These are phyloP conservation scores for Lanistes nyassanus DNA, from an alignment of 1,140 invertebrate species.

Conservation along the genomic window DNA sequence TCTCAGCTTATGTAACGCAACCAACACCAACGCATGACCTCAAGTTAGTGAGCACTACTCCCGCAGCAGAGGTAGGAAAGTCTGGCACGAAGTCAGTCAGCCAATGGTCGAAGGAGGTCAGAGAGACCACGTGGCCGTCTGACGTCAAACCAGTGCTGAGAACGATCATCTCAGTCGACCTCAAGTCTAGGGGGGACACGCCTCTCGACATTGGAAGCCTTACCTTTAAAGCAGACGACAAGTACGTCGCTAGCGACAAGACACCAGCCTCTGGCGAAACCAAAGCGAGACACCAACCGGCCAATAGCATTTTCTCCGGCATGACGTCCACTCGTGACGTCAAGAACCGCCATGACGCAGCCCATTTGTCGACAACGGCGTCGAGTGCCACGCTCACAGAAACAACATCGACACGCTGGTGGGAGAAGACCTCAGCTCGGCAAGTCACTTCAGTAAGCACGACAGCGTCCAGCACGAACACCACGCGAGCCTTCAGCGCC, in stretches of 20 bases:
- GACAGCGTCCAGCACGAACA: no score
- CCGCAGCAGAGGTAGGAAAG: no score
- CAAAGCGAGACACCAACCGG: background rate
- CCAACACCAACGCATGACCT: no score
- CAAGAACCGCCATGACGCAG: background rate
- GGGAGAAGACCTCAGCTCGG: no score
- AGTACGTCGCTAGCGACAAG: background rate
- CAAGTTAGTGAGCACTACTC: no score
- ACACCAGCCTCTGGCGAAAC: background rate
- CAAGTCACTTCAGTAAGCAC: no score
- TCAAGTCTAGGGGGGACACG: background rate
- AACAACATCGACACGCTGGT: background rate
- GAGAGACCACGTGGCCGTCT: background rate
- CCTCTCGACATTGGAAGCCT: background rate
- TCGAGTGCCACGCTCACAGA: background rate
- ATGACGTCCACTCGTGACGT: background rate
- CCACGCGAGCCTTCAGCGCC: no score
- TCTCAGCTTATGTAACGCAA: no score
- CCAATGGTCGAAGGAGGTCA: no score
- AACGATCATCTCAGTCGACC: background rate
- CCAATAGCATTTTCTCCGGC: slow-evolving; percentile 2
- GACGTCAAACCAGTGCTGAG: background rate
- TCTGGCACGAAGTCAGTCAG: no score
- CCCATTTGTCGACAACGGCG: background rate
- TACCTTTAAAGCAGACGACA: background rate